Percentiles rank a stretch among this genome's conserved stretches.
Evolutionary conservation across 2,888 invertebrate genomes (phyloP).

Genomic region (Ptilodon capucinus): DNA sequence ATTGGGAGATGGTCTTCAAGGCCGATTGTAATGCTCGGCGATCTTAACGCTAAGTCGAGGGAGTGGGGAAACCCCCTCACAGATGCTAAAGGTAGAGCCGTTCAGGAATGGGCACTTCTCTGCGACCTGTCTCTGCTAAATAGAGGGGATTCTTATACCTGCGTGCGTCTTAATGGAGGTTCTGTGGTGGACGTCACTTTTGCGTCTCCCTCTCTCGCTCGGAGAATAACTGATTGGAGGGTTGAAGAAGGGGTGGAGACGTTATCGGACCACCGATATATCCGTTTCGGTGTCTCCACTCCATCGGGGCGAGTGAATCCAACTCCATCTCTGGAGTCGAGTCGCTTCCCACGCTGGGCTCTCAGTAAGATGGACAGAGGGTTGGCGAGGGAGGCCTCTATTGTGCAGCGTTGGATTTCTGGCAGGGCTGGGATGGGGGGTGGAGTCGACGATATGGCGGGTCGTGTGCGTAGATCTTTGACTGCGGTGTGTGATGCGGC

Average conservation of each 20-base stretch:
- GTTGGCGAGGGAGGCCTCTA: too few relatives aligned
- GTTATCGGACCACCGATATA: too few relatives aligned
- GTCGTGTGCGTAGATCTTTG: too few relatives aligned
- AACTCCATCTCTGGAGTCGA: too few relatives aligned
- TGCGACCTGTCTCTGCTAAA: neutral
- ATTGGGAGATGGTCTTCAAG: neutral
- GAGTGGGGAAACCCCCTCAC: conserved; percentile 17
- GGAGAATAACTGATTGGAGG: neutral
- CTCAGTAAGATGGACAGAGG: too few relatives aligned
- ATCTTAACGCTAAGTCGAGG: conserved; percentile 20
- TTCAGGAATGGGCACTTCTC: neutral
- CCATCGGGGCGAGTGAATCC: neutral
- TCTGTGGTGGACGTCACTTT: neutral
- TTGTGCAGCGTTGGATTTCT: too few relatives aligned
- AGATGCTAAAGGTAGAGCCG: neutral
- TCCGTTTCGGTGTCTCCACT: neutral
- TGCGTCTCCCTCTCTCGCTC: neutral
- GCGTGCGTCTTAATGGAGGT: neutral
- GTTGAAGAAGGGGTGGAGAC: too few relatives aligned
- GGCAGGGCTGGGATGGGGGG: too few relatives aligned
- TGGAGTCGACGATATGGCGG: too few relatives aligned
- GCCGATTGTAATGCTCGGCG: conserved; percentile 6
- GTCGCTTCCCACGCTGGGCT: neutral
- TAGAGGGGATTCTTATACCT: neutral
- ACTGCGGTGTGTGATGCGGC: neutral